Conservation (phyloP, 2,797 vertebrate genomes). For the Silurus lanzhouensis region DNA sequence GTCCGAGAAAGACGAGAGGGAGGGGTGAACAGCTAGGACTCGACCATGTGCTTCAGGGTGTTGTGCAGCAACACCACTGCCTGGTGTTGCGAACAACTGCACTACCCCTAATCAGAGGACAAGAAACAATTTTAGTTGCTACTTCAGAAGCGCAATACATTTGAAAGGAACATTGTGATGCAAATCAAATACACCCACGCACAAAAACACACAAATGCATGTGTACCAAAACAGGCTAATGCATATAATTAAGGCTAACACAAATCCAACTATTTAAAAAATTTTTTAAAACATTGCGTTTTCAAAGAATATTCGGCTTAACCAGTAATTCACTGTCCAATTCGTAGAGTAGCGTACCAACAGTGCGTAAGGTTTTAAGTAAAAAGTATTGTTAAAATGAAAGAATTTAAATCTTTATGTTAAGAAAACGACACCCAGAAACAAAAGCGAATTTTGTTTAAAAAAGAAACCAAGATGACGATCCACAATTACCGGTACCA, state of each 20-base stretch:
- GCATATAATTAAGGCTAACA: background rate
- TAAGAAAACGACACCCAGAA: background rate
- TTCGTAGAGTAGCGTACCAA: background rate
- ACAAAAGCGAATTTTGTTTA: background rate
- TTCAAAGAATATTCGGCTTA: background rate
- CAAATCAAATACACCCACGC: no score
- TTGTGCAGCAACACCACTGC: slow-evolving; percentile 32
- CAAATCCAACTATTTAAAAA: background rate
- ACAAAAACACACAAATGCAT: background rate
- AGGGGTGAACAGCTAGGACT: slow-evolving; percentile 28
- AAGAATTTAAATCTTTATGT: no score
- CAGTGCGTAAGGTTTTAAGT: slow-evolving; percentile 1
- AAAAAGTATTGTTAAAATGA: slow-evolving; percentile 1
- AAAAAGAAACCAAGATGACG: background rate
- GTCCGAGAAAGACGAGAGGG: slow-evolving; percentile 13
- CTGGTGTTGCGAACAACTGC: slow-evolving; percentile 42
- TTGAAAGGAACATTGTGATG: background rate
- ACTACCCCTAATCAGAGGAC: background rate
- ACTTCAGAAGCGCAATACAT: background rate
- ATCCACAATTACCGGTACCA: background rate
- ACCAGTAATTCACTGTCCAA: background rate
- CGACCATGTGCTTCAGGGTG: slow-evolving; percentile 44
- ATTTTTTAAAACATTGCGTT: background rate
- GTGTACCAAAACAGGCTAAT: background rate
- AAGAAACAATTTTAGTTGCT: background rate